Evolutionary conservation across 1,140 invertebrate genomes (phyloP).

Genomic region (Bombus confusus): DNA sequence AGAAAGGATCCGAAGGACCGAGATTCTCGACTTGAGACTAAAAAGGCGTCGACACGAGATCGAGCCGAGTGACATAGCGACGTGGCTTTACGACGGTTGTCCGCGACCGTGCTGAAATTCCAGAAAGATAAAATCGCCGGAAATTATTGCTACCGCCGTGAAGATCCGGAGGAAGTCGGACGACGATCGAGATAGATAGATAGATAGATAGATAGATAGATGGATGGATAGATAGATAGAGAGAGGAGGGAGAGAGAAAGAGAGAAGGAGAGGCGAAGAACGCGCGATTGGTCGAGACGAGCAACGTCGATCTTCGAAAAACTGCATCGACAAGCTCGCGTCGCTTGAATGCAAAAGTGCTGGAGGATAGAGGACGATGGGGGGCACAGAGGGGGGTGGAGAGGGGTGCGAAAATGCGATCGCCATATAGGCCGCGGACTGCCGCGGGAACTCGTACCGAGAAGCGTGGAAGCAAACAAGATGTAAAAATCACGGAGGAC

Average conservation of each 20-base stretch:
- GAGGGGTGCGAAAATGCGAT: constrained; percentile 51
- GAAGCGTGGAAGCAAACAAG: constrained; percentile 71
- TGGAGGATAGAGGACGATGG: neutral
- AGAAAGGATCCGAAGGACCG: neutral
- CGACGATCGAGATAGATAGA: neutral
- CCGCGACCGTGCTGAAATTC: constrained; percentile 75
- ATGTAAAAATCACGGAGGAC: constrained; percentile 76
- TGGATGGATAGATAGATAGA: too few relatives aligned
- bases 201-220: neutral
- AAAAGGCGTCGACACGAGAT: constrained; percentile 52
- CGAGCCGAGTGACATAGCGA: constrained; percentile 72
- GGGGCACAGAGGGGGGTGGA: neutral
- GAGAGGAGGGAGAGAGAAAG: too few relatives aligned
- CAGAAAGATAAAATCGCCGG: constrained; percentile 75
- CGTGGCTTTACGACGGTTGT: constrained; percentile 76
- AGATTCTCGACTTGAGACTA: neutral
- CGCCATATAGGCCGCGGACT: constrained; percentile 56
- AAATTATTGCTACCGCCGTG: constrained; percentile 75
- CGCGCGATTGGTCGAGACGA: neutral
- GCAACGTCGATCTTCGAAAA: constrained; percentile 52
- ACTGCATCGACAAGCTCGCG: constrained; percentile 51
- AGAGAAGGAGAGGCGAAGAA: neutral
- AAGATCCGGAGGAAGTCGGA: neutral
- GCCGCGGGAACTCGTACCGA: constrained; percentile 33
- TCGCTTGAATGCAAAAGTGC: constrained; percentile 37